A percentile compares a stretch with the other conserved stretches of the same genome.
phyloP scores from a whole-genome alignment of 1,140 invertebrate genomes.

The Monomorium pharaonis region DNA sequence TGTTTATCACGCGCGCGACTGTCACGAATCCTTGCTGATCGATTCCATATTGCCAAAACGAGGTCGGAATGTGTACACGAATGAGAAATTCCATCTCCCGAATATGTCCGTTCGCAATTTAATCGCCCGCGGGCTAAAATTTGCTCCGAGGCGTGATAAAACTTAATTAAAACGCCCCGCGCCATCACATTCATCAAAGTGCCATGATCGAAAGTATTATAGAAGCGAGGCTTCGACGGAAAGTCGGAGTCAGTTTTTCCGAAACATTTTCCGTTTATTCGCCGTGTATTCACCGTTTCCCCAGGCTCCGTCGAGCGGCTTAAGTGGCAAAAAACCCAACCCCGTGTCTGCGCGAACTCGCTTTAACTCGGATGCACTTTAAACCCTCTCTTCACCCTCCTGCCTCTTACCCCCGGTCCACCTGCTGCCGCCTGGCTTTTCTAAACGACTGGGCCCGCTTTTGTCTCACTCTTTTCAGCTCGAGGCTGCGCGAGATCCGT shows the following conservation, averaged over 20 bases:
- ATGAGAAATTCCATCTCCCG: conserved; percentile 21
- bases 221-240: background rate
- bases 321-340: conserved; percentile 53
- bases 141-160: background rate
- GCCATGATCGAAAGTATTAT: background rate
- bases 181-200: background rate
- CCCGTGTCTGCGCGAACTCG: conserved; percentile 34
- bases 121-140: conserved; percentile 42
- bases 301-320: conserved; percentile 31
- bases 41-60: background rate
- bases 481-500: conserved; percentile 44
- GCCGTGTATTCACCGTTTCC: conserved; percentile 3
- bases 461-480: conserved; percentile 49
- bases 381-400: background rate
- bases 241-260: conserved; percentile 40
- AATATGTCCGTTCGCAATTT: conserved; percentile 11
- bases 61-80: background rate
- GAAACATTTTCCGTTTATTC: conserved; percentile 53
- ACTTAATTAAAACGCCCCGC: conserved; percentile 43
- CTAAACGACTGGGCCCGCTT: conserved; percentile 36
- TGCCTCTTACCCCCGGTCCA: background rate
- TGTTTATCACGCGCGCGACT: background rate
- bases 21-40: background rate
- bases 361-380: conserved; percentile 58
- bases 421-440: conserved; percentile 30